A percentile compares a stretch with the other conserved stretches of the same genome.
These are phyloP conservation scores for Drosophila pachea DNA, from an alignment of 1,140 invertebrate genomes.

Conservation along the genomic window DNA sequence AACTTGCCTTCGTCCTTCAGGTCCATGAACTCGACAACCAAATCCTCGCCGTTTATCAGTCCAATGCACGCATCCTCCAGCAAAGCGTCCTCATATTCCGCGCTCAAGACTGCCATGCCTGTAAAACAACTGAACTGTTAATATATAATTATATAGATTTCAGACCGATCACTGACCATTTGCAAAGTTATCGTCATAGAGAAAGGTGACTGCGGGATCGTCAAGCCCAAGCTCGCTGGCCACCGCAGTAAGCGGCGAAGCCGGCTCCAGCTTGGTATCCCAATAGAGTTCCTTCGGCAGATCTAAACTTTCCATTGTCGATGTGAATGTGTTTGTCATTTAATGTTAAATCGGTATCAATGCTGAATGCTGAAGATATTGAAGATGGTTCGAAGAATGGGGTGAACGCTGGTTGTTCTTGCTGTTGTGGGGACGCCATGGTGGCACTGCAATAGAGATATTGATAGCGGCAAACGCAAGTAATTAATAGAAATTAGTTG, in stretches of 20 bases:
- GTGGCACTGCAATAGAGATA: slow-evolving; percentile 55
- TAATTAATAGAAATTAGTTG: slow-evolving; percentile 19
- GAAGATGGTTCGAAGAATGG: slow-evolving; percentile 61
- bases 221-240: slow-evolving; percentile 63
- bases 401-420: slow-evolving; percentile 54
- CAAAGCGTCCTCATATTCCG: slow-evolving; percentile 27
- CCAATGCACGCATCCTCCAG: slow-evolving; percentile 38
- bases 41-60: slow-evolving; percentile 59
- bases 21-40: slow-evolving; percentile 68
- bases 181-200: slow-evolving; percentile 76
- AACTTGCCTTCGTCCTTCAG: slow-evolving; percentile 66
- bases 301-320: slow-evolving; percentile 71
- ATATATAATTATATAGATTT: neutral
- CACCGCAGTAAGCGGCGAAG: slow-evolving; percentile 54
- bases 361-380: slow-evolving; percentile 44
- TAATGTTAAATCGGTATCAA: slow-evolving; percentile 34
- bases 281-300: slow-evolving; percentile 71
- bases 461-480: neutral
- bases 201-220: slow-evolving; percentile 51
- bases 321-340: slow-evolving; percentile 40
- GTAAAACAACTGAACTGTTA: neutral
- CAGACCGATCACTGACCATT: slow-evolving; percentile 49
- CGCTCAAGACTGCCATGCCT: slow-evolving; percentile 50
- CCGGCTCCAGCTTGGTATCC: slow-evolving; percentile 72
- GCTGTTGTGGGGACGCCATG: slow-evolving; percentile 74